Evolutionary conservation across 92 coral and sea anemone genomes (phyloP), one percentile per base, ranked within the genome.

Genomic region (Paramuricea clavata): DNA sequence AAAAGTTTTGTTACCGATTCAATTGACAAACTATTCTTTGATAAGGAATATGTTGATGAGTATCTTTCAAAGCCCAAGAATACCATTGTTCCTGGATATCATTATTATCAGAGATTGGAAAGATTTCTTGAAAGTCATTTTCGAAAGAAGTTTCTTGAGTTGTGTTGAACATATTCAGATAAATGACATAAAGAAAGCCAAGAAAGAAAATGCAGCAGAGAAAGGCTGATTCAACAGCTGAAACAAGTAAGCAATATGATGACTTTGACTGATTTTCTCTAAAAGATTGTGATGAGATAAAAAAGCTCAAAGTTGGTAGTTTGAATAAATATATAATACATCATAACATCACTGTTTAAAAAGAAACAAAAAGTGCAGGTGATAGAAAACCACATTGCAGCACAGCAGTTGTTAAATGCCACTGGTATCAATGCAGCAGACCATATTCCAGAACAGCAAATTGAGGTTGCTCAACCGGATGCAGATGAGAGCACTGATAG

Each of bases 311-410:
- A 36, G 87, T 52, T 17, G 22, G 47, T 25, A 83, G 52, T 27
- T 41, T 83, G 12, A 73, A 83, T 71, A 71, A 83, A n/a, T 83
- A 83, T 83, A 8, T 22, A 7, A 19, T 79, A 39, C 84, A 79
- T 19, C 33, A 79, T 34, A 54, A 33, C 69, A 50, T 79, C 62
- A 69, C 54, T 28, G 26, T 79, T 50, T 26, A 79, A 79, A 36
- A 79, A 79, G 25, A 79, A 79, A 13, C 43, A n/a, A n/a, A 81
- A 81, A 28, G 85, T 35, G 60, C 54, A 30, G 41, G 69, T 80
- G 39, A 81, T 43, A 39, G 86, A 62, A 81, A 81, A 81, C 62
- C 86, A 81, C 39, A 64, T 81, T 81, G 86, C 60, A 65, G 85
- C 85, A 35, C 86, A 61, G 54, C 84, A 79, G 26, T 21, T 79